Percentiles rank a stretch among this genome's conserved stretches.
Conservation (phyloP, 2,888 invertebrate species). For the Bugula neritina region DNA sequence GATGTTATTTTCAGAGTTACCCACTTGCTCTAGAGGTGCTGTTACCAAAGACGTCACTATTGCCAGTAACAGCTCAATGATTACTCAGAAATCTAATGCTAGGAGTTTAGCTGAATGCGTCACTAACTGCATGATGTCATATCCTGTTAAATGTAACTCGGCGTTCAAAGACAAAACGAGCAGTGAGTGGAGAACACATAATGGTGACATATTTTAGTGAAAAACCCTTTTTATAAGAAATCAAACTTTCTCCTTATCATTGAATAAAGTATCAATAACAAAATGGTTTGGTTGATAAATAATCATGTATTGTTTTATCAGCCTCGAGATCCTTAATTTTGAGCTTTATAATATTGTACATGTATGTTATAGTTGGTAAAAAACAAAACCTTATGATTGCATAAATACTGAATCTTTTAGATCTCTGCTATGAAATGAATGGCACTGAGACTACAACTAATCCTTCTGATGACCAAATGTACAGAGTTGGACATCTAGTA, state of each 20-base stretch:
- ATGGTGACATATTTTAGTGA: no score
- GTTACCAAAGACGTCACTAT: not conserved
- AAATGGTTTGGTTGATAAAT: not conserved
- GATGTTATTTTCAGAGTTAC: not conserved
- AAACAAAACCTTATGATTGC: not conserved
- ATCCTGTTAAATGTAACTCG: not conserved
- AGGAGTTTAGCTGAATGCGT: not conserved
- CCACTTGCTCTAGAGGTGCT: not conserved
- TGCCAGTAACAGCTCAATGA: not conserved
- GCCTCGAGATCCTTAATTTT: no score
- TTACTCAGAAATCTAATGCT: not conserved
- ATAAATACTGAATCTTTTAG: not conserved
- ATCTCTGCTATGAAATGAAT: not conserved
- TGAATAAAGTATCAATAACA: not conserved
- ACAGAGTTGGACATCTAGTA: not conserved
- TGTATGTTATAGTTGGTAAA: no score
- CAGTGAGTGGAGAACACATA: no score
- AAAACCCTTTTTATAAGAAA: no score
- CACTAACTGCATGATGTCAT: not conserved
- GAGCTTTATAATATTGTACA: no score
- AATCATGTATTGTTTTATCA: not conserved
- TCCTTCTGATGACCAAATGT: not conserved
- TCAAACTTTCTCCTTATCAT: no score
- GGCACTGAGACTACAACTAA: not conserved
- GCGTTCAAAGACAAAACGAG: not conserved